A percentile compares a stretch with the other conserved stretches of the same genome.
Conservation (phyloP, 2,888 invertebrate genomes). For the Amblyjoppa fuscipennis region DNA sequence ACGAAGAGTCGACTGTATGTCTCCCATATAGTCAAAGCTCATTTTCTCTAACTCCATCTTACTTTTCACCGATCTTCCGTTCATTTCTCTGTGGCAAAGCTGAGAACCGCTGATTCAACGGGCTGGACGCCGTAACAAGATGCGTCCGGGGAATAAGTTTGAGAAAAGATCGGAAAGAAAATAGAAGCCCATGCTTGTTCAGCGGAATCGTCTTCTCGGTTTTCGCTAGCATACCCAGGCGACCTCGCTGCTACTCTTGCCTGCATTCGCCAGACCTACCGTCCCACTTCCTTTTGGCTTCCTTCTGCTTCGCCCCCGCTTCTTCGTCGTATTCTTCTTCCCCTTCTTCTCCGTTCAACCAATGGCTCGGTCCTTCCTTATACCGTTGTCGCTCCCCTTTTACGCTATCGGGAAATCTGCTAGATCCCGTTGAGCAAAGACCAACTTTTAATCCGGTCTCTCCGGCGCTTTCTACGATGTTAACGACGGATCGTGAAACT, state of each 20-base stretch:
- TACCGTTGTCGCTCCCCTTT: constrained; percentile 1
- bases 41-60: constrained; percentile 28
- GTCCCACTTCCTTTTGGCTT: constrained; percentile 10
- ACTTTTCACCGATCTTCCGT: background rate
- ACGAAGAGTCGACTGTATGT: background rate
- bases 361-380: background rate
- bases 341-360: constrained; percentile 5
- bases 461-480: constrained; percentile 51
- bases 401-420: constrained; percentile 47
- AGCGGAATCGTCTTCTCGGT: constrained; percentile 6
- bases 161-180: constrained; percentile 52
- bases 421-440: constrained; percentile 52
- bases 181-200: constrained; percentile 39
- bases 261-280: constrained; percentile 32
- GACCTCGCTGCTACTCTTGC: constrained; percentile 34
- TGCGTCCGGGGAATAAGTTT: constrained; percentile 57
- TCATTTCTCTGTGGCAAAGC: constrained; percentile 24
- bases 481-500: constrained; percentile 63
- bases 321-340: constrained; percentile 8
- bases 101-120: constrained; percentile 56
- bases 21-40: background rate
- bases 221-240: constrained; percentile 38
- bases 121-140: constrained; percentile 51
- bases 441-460: constrained; percentile 62
- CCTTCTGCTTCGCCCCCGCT: background rate